phyloP scores from a whole-genome alignment of 1,140 invertebrate species.

The Sweltsa coloradensis region DNA sequence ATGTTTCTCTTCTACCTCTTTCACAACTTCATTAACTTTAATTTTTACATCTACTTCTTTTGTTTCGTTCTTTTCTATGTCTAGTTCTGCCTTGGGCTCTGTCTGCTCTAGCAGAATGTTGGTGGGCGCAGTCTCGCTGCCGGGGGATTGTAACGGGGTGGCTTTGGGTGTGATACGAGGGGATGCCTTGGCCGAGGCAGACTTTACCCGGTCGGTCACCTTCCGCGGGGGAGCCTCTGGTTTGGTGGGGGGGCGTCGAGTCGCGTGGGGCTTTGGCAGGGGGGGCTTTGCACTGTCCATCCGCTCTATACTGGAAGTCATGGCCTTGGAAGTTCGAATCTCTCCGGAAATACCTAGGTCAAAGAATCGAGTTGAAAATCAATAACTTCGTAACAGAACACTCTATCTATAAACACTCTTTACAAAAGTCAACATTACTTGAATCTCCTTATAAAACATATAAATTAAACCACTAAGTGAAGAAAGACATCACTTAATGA shows the following conservation, averaged over 20 bases:
- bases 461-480: too few species aligned
- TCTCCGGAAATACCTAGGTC: constrained; percentile 10
- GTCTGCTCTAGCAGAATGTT: not conserved
- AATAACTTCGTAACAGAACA: too few species aligned
- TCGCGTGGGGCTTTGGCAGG: constrained; percentile 16
- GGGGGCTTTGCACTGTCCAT: constrained; percentile 12
- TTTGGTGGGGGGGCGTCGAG: constrained; percentile 27
- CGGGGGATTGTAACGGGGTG: constrained; percentile 41
- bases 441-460: too few species aligned
- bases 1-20: constrained; percentile 16
- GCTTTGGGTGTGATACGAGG: constrained; percentile 31
- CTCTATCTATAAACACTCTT: too few species aligned
- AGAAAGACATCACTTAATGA: too few species aligned
- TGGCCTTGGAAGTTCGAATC: constrained; percentile 1
- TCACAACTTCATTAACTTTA: too few species aligned
- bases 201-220: constrained; percentile 18
- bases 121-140: constrained; percentile 30
- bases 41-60: constrained; percentile 29
- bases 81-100: constrained; percentile 4
- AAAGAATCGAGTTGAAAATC: too few species aligned
- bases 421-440: too few species aligned
- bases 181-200: constrained; percentile 20
- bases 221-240: constrained; percentile 26
- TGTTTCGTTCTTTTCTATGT: constrained; percentile 22
- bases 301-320: not conserved